phyloP scores from a whole-genome alignment of 1,140 invertebrate genomes.

The Trachelipus rathkii region DNA sequence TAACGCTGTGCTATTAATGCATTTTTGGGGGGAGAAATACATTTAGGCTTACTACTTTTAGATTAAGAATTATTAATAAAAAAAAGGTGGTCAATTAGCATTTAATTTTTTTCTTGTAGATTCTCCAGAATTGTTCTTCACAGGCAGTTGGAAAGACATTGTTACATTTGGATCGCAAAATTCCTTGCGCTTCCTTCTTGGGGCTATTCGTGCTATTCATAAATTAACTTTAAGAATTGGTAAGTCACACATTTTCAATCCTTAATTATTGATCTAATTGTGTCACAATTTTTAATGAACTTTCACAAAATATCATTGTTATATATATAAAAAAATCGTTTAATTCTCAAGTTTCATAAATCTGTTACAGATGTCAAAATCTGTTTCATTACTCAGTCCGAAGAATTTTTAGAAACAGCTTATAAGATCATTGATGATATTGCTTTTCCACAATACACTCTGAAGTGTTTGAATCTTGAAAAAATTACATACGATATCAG shows the following conservation, averaged over 20 bases:
- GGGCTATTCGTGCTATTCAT: not conserved
- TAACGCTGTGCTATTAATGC: too few relatives aligned
- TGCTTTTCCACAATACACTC: not conserved
- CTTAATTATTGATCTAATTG: too few relatives aligned
- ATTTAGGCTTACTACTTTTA: too few relatives aligned
- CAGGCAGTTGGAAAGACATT: not conserved
- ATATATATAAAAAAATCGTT: too few relatives aligned
- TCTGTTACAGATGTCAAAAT: not conserved
- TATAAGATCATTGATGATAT: not conserved
- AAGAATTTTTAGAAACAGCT: not conserved
- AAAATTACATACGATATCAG: not conserved
- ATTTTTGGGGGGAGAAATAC: too few relatives aligned
- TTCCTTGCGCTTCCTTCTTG: not conserved
- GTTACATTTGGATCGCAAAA: not conserved
- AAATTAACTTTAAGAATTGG: not conserved
- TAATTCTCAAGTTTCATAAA: too few relatives aligned
- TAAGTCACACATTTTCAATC: not conserved
- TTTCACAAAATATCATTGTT: too few relatives aligned
- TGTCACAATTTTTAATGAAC: too few relatives aligned
- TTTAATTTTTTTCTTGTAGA: not conserved
- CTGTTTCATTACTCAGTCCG: not conserved
- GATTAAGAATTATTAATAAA: too few relatives aligned
- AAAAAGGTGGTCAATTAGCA: not conserved
- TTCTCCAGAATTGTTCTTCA: not conserved
- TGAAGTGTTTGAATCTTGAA: not conserved